Percentiles rank a stretch among this genome's conserved stretches.
phyloP scores from a whole-genome alignment of 2,797 vertebrate species.

The Acanthiza pusilla region DNA sequence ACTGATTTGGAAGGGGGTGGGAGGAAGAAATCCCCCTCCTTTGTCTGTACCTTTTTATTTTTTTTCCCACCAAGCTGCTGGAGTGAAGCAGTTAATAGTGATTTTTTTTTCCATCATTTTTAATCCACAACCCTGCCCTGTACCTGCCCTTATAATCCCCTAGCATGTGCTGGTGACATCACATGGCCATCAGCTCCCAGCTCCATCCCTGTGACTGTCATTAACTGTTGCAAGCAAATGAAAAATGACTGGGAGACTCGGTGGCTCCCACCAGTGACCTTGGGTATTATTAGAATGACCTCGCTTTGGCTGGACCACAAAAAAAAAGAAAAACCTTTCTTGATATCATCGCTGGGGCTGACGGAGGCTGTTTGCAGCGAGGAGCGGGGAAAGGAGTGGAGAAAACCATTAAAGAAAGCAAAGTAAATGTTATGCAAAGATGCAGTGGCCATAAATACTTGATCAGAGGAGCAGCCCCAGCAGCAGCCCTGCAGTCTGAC shows the following conservation, averaged over 20 bases:
- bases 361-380: background rate
- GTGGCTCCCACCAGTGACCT: conserved; percentile 84
- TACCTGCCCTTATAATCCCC: conserved; percentile 84
- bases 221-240: conserved; percentile 85
- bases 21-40: background rate
- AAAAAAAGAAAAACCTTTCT: conserved; percentile 68
- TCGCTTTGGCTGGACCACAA: conserved; percentile 83
- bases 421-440: conserved; percentile 75
- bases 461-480: conserved; percentile 68
- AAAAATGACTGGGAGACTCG: conserved; percentile 88
- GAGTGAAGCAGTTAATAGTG: conserved; percentile 60
- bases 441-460: conserved; percentile 77
- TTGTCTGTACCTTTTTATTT: background rate
- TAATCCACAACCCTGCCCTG: conserved; percentile 84
- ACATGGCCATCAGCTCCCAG: conserved; percentile 82
- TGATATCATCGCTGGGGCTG: conserved; percentile 80
- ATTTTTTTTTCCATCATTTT: conserved; percentile 54
- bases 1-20: background rate
- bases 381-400: background rate
- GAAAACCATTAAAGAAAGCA: conserved; percentile 63
- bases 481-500: conserved; percentile 68
- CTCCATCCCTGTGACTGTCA: conserved; percentile 85
- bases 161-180: conserved; percentile 87
- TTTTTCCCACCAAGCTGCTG: background rate
- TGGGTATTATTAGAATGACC: conserved; percentile 89